These are phyloP conservation scores for Drosophila seguyi DNA, from an alignment of 1,140 invertebrate genomes.

Conservation along the genomic window DNA sequence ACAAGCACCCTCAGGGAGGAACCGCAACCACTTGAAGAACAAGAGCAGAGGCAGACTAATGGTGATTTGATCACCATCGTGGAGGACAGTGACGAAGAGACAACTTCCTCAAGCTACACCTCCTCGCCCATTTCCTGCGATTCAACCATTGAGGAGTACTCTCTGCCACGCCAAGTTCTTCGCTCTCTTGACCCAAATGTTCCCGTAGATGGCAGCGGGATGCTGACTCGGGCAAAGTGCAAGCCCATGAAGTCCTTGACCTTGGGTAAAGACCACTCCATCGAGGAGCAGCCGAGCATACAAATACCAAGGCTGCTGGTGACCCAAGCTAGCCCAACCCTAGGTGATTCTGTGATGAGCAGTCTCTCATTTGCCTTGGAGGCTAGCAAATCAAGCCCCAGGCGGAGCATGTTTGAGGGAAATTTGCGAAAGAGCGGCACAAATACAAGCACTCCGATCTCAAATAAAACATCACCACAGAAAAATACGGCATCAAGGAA, in stretches of 20 bases:
- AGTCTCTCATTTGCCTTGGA: background rate
- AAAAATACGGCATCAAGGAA: background rate
- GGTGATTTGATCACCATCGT: background rate
- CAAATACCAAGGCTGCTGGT: background rate
- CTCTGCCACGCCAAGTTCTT: background rate
- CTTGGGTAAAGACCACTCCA: background rate
- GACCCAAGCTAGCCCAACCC: background rate
- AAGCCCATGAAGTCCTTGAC: background rate
- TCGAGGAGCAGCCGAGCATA: slow-evolving; percentile 5
- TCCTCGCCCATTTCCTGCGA: slow-evolving; percentile 6
- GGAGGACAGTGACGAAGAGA: slow-evolving; percentile 7
- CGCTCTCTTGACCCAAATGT: slow-evolving; percentile 7
- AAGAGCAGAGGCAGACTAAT: background rate
- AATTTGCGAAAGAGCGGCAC: background rate
- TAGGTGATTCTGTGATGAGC: too few relatives aligned
- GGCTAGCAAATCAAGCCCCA: background rate
- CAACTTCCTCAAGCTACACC: background rate
- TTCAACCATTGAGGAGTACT: background rate
- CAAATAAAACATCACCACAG: background rate
- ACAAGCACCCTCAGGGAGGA: background rate
- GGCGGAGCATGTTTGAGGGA: background rate
- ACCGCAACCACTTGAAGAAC: too few relatives aligned
- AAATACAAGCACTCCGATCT: slow-evolving; percentile 20
- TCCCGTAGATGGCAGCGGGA: too few relatives aligned
- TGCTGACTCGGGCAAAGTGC: background rate